Conservation (phyloP, 2,888 invertebrate species). For the Cryptocephalus moraei region DNA sequence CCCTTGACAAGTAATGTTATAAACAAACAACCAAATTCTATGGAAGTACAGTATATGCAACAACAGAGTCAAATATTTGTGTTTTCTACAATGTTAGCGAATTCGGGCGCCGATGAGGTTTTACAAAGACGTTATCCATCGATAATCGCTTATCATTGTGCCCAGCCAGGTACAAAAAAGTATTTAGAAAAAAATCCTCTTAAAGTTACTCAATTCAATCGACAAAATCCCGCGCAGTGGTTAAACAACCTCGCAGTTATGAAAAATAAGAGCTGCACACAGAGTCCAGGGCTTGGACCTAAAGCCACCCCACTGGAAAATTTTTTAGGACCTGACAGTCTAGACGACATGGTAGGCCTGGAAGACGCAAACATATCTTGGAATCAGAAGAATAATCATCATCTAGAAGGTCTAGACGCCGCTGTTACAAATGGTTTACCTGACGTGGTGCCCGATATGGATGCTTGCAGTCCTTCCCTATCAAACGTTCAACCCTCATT, state of each 20-base stretch:
- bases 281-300: slow-evolving; percentile 39
- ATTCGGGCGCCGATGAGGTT: slow-evolving; percentile 90
- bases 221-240: slow-evolving; percentile 76
- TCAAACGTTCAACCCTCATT: slow-evolving; percentile 48
- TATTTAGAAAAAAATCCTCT: slow-evolving; percentile 91
- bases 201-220: slow-evolving; percentile 74
- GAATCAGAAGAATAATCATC: slow-evolving; percentile 40
- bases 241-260: slow-evolving; percentile 67
- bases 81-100: slow-evolving; percentile 88
- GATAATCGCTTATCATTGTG: slow-evolving; percentile 91
- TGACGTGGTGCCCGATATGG: slow-evolving; percentile 36
- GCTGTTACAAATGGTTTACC: slow-evolving; percentile 36
- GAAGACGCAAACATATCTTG: slow-evolving; percentile 41
- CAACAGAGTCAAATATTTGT: slow-evolving; percentile 98
- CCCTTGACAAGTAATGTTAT: slow-evolving; percentile 69
- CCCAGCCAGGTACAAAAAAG: slow-evolving; percentile 90
- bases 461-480: slow-evolving; percentile 44
- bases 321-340: slow-evolving; percentile 34
- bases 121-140: slow-evolving; percentile 81
- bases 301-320: slow-evolving; percentile 31
- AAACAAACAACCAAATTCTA: slow-evolving; percentile 67
- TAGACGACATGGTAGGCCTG: slow-evolving; percentile 38
- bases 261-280: slow-evolving; percentile 56
- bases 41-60: slow-evolving; percentile 83
- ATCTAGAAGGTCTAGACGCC: slow-evolving; percentile 34